A percentile compares a stretch with the other conserved stretches of the same genome.
These are phyloP conservation scores for Recurvirostra avosetta DNA, from an alignment of 2,113 vertebrate species.

Conservation along the genomic window DNA sequence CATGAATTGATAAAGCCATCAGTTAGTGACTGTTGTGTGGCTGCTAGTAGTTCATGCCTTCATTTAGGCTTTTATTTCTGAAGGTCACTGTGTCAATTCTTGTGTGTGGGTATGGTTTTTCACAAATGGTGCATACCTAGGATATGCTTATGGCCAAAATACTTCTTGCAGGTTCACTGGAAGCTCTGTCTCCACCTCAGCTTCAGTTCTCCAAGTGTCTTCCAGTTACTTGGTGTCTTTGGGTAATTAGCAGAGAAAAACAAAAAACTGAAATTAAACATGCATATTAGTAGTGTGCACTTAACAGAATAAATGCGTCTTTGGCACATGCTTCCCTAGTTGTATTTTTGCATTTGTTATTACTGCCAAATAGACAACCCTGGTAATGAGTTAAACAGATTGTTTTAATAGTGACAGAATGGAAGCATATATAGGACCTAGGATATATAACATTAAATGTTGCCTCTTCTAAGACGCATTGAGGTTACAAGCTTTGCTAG, in stretches of 20 bases:
- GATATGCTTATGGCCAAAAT: not conserved
- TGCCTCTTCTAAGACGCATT: not conserved
- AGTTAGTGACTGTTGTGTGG: not conserved
- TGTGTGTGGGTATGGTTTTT: not conserved
- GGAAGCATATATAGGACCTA: not conserved
- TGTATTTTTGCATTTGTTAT: not conserved
- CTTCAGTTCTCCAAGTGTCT: not conserved
- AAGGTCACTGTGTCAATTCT: not conserved
- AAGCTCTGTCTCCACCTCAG: not conserved
- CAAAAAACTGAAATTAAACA: not conserved
- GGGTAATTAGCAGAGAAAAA: not conserved
- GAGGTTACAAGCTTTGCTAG: not conserved
- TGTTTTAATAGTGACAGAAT: not conserved
- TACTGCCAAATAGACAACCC: not conserved
- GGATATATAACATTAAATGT: not conserved
- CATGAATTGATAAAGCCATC: not conserved
- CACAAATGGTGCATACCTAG: not conserved
- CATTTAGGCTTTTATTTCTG: not conserved
- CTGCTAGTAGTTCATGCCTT: not conserved
- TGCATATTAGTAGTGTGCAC: not conserved
- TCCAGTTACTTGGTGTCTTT: not conserved
- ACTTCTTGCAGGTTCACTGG: not conserved
- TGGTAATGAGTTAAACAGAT: not conserved
- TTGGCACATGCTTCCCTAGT: not conserved
- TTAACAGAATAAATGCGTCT: not conserved